Percentiles rank a stretch among this genome's conserved stretches.
These are phyloP conservation scores for Manacus vitellinus DNA, from an alignment of 2,113 vertebrate species.

Conservation along the genomic window DNA sequence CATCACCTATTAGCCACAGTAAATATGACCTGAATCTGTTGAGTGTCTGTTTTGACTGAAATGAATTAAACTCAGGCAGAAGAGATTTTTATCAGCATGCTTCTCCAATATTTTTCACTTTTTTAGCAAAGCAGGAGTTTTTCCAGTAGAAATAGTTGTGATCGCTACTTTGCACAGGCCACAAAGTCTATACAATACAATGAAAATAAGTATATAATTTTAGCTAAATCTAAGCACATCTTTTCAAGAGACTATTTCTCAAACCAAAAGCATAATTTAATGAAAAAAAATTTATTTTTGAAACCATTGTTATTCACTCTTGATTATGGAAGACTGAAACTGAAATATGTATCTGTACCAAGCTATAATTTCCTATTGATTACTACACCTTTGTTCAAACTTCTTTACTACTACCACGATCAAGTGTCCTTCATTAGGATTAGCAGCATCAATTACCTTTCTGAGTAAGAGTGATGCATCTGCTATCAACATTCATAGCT, in stretches of 20 bases:
- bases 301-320: neutral
- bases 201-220: neutral
- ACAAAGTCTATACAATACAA: neutral
- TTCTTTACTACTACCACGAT: neutral
- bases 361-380: neutral
- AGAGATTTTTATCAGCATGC: neutral
- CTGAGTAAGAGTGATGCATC: neutral
- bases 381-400: neutral
- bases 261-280: neutral
- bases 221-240: neutral
- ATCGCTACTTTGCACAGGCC: neutral
- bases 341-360: neutral
- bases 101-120: neutral
- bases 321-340: neutral
- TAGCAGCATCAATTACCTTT: neutral
- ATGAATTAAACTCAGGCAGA: neutral
- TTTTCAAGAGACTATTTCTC: neutral
- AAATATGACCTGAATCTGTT: neutral
- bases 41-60: neutral
- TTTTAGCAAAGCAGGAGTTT: neutral
- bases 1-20: neutral
- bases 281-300: neutral
- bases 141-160: neutral
- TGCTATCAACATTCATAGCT: neutral
- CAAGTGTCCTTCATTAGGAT: neutral